A percentile compares a stretch with the other conserved stretches of the same genome.
These are phyloP conservation scores for Agapetus fuscipes DNA, from an alignment of 2,888 invertebrate species.

Conservation along the genomic window DNA sequence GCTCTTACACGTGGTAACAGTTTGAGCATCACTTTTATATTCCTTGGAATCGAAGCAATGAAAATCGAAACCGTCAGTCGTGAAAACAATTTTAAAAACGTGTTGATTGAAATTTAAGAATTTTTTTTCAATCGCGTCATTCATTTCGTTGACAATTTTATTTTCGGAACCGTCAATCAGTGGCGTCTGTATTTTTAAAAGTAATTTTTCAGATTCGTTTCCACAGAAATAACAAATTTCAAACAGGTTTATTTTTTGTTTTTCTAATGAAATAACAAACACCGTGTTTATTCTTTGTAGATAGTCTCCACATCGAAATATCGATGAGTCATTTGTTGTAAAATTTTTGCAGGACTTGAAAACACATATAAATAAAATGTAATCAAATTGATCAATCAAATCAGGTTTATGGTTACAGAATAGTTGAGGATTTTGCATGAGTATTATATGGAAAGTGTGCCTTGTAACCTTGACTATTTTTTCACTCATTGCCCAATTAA, in stretches of 20 bases:
- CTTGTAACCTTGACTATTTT: neutral
- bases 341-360: neutral
- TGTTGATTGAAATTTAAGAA: constrained; percentile 9
- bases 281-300: constrained; percentile 4
- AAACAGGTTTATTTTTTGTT: constrained; percentile 5
- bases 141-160: too few species aligned
- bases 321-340: neutral
- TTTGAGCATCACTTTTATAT: too few species aligned
- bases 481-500: neutral
- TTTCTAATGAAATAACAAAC: constrained; percentile 9
- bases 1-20: too few species aligned
- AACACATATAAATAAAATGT: neutral
- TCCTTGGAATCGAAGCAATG: neutral
- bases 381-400: neutral
- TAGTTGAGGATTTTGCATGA: neutral
- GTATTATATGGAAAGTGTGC: neutral
- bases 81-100: constrained; percentile 8
- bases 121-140: neutral
- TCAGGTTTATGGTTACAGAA: neutral
- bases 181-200: neutral
- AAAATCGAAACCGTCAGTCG: constrained; percentile 2
- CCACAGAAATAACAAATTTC: constrained; percentile 18
- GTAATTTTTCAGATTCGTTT: constrained; percentile 6
- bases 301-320: neutral
- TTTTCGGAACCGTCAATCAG: too few species aligned